A percentile compares a stretch with the other conserved stretches of the same genome.
These are phyloP conservation scores for Poicephalus gulielmi DNA, from an alignment of 2,113 vertebrate genomes.

Conservation along the genomic window DNA sequence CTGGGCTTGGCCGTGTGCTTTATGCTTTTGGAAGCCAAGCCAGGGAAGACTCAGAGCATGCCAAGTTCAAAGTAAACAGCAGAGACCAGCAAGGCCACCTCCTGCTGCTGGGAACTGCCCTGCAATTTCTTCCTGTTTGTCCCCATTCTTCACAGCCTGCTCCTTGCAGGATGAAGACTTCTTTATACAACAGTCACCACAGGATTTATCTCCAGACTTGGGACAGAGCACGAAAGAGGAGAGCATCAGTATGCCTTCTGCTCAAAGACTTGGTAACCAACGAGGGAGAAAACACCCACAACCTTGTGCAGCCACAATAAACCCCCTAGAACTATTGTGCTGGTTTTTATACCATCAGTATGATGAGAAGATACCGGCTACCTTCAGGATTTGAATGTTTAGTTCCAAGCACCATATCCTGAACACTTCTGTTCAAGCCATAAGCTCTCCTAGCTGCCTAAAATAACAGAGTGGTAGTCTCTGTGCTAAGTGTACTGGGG, in stretches of 20 bases:
- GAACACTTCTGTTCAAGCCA: background rate
- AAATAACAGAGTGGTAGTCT: background rate
- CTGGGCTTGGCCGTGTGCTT: conserved; percentile 41
- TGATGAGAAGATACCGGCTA: background rate
- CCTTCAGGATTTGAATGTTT: background rate
- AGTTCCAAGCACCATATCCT: background rate
- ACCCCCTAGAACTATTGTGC: background rate
- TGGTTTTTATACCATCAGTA: background rate
- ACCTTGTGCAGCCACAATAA: background rate
- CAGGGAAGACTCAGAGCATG: conserved; percentile 31
- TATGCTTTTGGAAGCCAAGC: conserved; percentile 10
- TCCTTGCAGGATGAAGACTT: background rate
- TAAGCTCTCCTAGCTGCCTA: background rate
- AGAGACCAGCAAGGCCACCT: conserved; percentile 39
- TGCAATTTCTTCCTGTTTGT: conserved; percentile 24
- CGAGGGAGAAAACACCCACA: background rate
- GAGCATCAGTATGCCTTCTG: background rate
- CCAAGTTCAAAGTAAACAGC: conserved; percentile 57
- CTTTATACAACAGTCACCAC: rapidly evolving
- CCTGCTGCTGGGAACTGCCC: conserved; percentile 60
- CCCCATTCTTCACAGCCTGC: background rate
- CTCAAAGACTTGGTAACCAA: background rate
- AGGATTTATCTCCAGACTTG: background rate
- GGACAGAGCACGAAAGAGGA: background rate
- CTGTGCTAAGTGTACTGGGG: background rate